Percentiles rank a stretch among this genome's conserved stretches.
Conservation (phyloP, 2,113 vertebrate species). For the Xyliphius kryptos region DNA sequence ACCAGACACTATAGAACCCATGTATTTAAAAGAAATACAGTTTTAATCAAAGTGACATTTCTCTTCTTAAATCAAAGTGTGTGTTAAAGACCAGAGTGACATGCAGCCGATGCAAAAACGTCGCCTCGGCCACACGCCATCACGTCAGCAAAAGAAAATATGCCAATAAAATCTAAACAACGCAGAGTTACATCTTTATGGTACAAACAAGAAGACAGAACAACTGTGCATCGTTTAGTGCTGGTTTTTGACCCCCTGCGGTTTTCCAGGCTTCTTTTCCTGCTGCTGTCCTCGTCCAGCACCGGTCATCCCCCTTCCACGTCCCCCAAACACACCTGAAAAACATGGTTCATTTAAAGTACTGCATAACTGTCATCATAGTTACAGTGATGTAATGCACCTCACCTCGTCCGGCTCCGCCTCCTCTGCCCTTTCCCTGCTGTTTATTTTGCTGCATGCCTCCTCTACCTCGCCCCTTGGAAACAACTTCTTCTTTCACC, state of each 20-base stretch:
- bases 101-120: no score
- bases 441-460: constrained; percentile 92
- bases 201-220: constrained; percentile 9
- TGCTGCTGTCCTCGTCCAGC: constrained; percentile 74
- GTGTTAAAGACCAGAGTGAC: no score
- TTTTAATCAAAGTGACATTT: no score
- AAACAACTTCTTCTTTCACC: constrained; percentile 94
- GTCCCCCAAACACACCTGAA: constrained; percentile 86
- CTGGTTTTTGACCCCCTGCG: constrained; percentile 75
- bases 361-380: no score
- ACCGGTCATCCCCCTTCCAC: constrained; percentile 74
- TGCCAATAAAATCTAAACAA: not conserved
- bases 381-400: not conserved
- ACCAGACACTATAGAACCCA: no score
- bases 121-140: not conserved
- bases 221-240: constrained; percentile 60
- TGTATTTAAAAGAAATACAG: no score
- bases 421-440: constrained; percentile 86
- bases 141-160: not conserved
- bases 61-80: no score
- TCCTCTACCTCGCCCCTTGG: constrained; percentile 85
- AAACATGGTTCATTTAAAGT: not conserved
- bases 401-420: constrained; percentile 17
- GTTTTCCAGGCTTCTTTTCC: constrained; percentile 85
- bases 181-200: not conserved